phyloP scores from a whole-genome alignment of 2,888 invertebrate species.

The Argynnis bischoffii region DNA sequence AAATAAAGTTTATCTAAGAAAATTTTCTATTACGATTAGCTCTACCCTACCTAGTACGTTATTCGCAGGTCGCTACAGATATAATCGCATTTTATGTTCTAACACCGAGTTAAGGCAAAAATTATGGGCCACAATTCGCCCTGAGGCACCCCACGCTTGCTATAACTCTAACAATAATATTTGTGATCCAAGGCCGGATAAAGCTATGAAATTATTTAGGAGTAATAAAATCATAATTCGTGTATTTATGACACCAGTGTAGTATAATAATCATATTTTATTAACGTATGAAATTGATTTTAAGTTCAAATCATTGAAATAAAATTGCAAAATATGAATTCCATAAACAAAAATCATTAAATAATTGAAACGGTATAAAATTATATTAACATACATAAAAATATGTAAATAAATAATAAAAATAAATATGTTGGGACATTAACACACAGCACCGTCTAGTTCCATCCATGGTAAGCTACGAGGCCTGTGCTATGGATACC shows the following conservation, averaged over 20 bases:
- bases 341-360: too few relatives aligned
- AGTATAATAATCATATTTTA: constrained; percentile 17
- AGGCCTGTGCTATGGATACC: too few relatives aligned
- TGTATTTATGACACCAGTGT: constrained; percentile 29
- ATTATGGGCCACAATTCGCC: constrained; percentile 73
- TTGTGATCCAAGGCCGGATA: constrained; percentile 67
- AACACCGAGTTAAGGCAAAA: constrained; percentile 80
- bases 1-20: constrained; percentile 60
- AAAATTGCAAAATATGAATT: too few relatives aligned
- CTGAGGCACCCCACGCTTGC: constrained; percentile 73
- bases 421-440: too few relatives aligned
- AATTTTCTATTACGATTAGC: constrained; percentile 73
- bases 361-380: too few relatives aligned
- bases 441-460: too few relatives aligned
- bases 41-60: constrained; percentile 68
- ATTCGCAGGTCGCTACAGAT: constrained; percentile 76
- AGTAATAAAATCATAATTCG: constrained; percentile 43
- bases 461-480: too few relatives aligned
- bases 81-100: constrained; percentile 80
- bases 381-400: too few relatives aligned
- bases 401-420: too few relatives aligned
- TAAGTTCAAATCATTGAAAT: too few relatives aligned
- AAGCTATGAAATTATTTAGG: constrained; percentile 64
- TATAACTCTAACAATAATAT: constrained; percentile 76
- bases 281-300: neutral